phyloP scores from a whole-genome alignment of 2,113 vertebrate species.

The Melierax canorus region DNA sequence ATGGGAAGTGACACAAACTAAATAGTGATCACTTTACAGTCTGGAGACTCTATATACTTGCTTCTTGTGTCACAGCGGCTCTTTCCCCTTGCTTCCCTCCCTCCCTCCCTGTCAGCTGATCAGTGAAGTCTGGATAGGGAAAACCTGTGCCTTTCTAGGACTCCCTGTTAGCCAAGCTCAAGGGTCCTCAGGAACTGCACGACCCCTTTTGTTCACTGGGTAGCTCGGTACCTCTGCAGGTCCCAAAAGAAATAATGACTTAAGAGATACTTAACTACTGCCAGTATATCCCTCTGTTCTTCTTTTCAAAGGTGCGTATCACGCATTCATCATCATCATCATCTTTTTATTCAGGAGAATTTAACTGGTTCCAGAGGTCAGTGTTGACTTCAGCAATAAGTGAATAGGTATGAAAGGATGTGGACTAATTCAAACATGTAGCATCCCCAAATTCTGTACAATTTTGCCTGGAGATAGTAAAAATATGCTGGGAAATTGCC shows the following conservation, averaged over 20 bases:
- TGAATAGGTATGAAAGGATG: neutral
- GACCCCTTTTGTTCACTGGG: neutral
- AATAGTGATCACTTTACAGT: constrained; percentile 61
- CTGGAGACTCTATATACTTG: neutral
- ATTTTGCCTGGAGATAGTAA: neutral
- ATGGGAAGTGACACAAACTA: constrained; percentile 61
- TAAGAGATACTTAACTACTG: neutral
- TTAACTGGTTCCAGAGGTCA: neutral
- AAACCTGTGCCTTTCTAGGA: neutral
- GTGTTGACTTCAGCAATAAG: neutral
- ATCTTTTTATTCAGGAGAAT: neutral
- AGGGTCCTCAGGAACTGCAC: neutral
- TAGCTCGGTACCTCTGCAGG: neutral
- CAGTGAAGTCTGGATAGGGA: neutral
- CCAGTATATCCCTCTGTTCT: neutral
- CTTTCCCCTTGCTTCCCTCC: neutral
- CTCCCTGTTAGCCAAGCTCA: neutral
- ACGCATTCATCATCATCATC: neutral
- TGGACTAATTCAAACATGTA: neutral
- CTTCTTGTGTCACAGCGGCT: neutral
- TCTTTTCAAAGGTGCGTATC: neutral
- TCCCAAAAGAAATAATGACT: neutral
- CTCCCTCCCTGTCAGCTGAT: neutral
- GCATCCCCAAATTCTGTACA: neutral
- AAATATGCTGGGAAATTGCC: neutral